Percentiles rank a stretch among this genome's conserved stretches.
Evolutionary conservation across 1,140 invertebrate species (phyloP).

Genomic region (Calliopsis andreniformis): DNA sequence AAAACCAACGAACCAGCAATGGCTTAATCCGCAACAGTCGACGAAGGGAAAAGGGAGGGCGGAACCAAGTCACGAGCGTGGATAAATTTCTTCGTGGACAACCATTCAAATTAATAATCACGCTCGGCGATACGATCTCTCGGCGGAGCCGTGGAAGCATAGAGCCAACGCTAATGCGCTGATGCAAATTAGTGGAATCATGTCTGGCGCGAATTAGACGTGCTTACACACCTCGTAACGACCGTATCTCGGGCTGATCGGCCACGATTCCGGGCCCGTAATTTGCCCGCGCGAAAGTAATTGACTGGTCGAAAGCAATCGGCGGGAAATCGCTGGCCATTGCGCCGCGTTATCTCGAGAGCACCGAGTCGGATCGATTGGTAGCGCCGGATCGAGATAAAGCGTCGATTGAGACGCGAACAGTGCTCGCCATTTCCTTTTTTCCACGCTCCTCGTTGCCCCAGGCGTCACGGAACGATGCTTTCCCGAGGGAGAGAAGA

Average conservation of each 20-base stretch:
- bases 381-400: constrained; percentile 17
- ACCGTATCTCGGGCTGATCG: constrained; percentile 39
- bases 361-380: constrained; percentile 27
- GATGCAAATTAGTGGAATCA: constrained; percentile 62
- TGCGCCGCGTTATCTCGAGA: constrained; percentile 34
- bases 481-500: neutral
- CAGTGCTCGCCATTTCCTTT: neutral
- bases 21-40: neutral
- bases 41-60: neutral
- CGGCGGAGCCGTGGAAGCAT: neutral
- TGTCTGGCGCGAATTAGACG: constrained; percentile 53
- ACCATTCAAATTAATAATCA: constrained; percentile 37
- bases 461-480: neutral
- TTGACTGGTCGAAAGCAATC: constrained; percentile 42
- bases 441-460: constrained; percentile 8
- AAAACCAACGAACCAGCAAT: neutral
- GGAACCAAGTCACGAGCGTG: constrained; percentile 10
- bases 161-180: constrained; percentile 25
- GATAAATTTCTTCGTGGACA: constrained; percentile 18
- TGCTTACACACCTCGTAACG: constrained; percentile 54
- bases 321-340: constrained; percentile 46
- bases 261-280: constrained; percentile 29
- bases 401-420: constrained; percentile 13
- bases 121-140: constrained; percentile 41
- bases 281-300: constrained; percentile 48